Conservation (phyloP, 2,113 vertebrate species). For the Catharus bicknelli region DNA sequence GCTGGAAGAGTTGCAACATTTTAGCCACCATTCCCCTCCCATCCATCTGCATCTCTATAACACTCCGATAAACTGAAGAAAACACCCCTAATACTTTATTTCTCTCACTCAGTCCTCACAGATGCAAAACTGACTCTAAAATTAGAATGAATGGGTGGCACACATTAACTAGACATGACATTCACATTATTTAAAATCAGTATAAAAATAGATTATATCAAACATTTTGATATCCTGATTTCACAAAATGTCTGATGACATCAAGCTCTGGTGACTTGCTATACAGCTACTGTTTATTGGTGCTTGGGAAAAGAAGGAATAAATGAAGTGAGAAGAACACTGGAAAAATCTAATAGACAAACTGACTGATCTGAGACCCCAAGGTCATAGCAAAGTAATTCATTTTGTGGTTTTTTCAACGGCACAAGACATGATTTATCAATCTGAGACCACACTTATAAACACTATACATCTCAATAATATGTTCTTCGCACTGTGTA, state of each 20-base stretch:
- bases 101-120: slow-evolving; percentile 39
- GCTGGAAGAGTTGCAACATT: not conserved
- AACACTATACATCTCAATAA: slow-evolving; percentile 82
- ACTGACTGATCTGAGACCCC: slow-evolving; percentile 71
- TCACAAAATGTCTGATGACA: slow-evolving; percentile 57
- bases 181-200: slow-evolving; percentile 67
- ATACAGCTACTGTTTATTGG: slow-evolving; percentile 9
- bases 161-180: slow-evolving; percentile 58
- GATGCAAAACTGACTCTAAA: slow-evolving; percentile 57
- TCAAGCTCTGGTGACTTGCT: slow-evolving; percentile 52
- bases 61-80: not conserved
- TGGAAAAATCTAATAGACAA: slow-evolving; percentile 73
- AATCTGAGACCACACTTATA: slow-evolving; percentile 67
- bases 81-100: not conserved
- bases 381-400: slow-evolving; percentile 78
- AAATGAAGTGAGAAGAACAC: slow-evolving; percentile 77
- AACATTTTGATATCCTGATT: slow-evolving; percentile 55
- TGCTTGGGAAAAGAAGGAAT: slow-evolving; percentile 63
- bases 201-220: slow-evolving; percentile 52
- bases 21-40: not conserved
- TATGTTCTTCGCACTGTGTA: slow-evolving; percentile 70
- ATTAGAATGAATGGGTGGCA: slow-evolving; percentile 67
- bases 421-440: slow-evolving; percentile 77
- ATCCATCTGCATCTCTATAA: not conserved
- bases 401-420: slow-evolving; percentile 70